phyloP scores from a whole-genome alignment of 2,888 invertebrate genomes.

The Desoria tigrina region DNA sequence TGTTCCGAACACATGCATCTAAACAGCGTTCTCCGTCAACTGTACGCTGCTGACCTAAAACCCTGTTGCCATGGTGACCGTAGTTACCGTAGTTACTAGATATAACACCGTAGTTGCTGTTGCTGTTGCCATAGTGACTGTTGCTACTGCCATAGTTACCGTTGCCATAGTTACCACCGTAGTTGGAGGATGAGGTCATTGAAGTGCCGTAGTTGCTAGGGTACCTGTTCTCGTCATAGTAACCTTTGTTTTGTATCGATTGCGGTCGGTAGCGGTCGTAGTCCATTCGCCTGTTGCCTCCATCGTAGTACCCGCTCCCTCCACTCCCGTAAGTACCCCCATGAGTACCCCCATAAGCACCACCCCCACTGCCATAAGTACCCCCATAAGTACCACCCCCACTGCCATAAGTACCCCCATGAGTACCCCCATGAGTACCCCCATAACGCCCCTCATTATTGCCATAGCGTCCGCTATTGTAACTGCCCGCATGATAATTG shows the following conservation, averaged over 20 bases:
- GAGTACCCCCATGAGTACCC: not conserved
- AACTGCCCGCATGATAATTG: constrained; percentile 2
- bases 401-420: constrained; percentile 5
- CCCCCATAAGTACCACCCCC: not conserved
- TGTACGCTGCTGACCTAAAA: no score
- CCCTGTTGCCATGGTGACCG: constrained; percentile 44
- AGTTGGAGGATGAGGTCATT: no score
- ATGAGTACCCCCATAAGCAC: not conserved
- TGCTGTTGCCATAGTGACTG: constrained; percentile 25
- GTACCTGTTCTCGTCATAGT: no score
- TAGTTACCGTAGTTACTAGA: no score
- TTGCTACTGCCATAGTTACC: constrained; percentile 4
- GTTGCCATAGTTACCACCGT: not conserved
- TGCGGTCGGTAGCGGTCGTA: no score
- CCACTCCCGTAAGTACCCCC: no score
- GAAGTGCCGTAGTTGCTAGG: no score
- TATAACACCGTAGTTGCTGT: constrained; percentile 17
- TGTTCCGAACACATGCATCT: constrained; percentile 64
- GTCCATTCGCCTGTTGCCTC: no score
- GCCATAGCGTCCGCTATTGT: not conserved
- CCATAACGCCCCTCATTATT: constrained; percentile 8
- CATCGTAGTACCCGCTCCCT: no score
- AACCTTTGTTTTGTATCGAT: no score
- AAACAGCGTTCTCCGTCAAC: constrained; percentile 50
- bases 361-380: constrained; percentile 15